Evolutionary conservation across 1,140 invertebrate genomes (phyloP).

Genomic region (Trichomalopsis sarcophagae): DNA sequence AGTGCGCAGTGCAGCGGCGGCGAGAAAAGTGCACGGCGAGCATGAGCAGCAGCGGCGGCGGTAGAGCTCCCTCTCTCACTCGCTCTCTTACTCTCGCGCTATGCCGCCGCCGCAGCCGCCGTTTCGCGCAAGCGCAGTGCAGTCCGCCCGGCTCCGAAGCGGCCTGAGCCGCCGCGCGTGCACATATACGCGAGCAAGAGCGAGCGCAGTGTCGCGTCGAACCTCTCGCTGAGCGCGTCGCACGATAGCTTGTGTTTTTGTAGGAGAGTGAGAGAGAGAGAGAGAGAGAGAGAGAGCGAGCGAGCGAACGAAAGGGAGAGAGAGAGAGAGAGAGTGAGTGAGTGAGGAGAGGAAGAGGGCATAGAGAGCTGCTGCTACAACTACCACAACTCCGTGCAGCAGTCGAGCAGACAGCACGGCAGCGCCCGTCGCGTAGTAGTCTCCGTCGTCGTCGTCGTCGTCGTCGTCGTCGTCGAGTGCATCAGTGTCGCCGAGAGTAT

Average conservation of each 20-base stretch:
- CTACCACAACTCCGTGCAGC: background rate
- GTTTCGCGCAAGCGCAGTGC: slow-evolving; percentile 3
- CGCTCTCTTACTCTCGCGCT: slow-evolving; percentile 14
- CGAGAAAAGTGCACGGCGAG: slow-evolving; percentile 54
- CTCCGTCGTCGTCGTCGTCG: slow-evolving; percentile 68
- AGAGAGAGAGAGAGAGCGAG: background rate
- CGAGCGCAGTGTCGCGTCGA: slow-evolving; percentile 83
- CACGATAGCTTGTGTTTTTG: slow-evolving; percentile 10
- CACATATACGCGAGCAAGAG: slow-evolving; percentile 53
- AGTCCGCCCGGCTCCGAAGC: slow-evolving; percentile 15
- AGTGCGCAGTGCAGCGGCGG: slow-evolving; percentile 53
- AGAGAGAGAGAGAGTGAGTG: background rate
- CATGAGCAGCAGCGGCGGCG: slow-evolving; percentile 62
- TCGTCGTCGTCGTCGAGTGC: slow-evolving; percentile 29
- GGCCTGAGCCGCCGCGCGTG: slow-evolving; percentile 48
- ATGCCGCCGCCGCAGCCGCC: slow-evolving; percentile 41
- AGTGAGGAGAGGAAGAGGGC: background rate
- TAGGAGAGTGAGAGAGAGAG: background rate
- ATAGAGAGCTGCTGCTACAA: background rate
- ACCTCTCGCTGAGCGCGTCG: slow-evolving; percentile 80
- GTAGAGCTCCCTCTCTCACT: slow-evolving; percentile 9
- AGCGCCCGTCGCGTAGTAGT: slow-evolving; percentile 73
- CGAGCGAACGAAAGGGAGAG: background rate
- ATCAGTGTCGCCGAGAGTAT: background rate
- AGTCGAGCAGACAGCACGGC: background rate